Evolutionary conservation across 2,797 vertebrate genomes (phyloP).

Genomic region (Hoplostethus mediterraneus): DNA sequence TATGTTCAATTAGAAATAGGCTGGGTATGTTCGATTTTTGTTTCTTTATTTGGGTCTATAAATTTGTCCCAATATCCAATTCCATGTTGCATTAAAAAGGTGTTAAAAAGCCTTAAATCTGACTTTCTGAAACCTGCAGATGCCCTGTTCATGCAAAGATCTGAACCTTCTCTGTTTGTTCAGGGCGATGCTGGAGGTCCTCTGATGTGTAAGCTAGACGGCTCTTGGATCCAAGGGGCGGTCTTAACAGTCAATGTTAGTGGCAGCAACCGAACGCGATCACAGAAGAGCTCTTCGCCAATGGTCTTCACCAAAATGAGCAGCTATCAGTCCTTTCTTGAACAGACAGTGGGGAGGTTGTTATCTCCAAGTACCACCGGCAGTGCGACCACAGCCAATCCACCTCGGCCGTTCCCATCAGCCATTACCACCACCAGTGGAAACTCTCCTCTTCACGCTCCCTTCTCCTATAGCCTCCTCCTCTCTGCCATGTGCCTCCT

Average conservation of each 20-base stretch:
- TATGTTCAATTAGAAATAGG: too few relatives aligned
- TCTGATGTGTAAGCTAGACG: constrained; percentile 40
- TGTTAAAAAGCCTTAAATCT: background rate
- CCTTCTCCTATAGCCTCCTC: background rate
- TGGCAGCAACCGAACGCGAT: background rate
- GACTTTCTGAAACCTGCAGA: background rate
- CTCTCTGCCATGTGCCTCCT: background rate
- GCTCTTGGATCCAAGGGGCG: constrained; percentile 46
- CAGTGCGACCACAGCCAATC: background rate
- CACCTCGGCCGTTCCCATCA: accelerated
- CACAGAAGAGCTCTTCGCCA: accelerated
- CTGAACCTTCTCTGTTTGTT: background rate
- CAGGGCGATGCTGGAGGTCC: constrained; percentile 58
- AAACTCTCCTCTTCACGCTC: background rate
- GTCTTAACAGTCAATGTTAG: constrained; percentile 10
- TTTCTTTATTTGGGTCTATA: too few relatives aligned
- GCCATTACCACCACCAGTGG: background rate
- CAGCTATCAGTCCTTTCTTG: constrained; percentile 5
- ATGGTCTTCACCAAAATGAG: constrained; percentile 23
- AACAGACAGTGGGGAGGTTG: background rate
- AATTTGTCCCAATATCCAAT: too few relatives aligned
- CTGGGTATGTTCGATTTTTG: too few relatives aligned
- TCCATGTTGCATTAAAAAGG: background rate
- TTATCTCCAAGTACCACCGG: constrained; percentile 19
- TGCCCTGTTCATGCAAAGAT: background rate